Percentiles rank a stretch among this genome's conserved stretches.
These are phyloP conservation scores for Gymnothorax reevesii DNA, from an alignment of 2,797 vertebrate species.

Conservation along the genomic window DNA sequence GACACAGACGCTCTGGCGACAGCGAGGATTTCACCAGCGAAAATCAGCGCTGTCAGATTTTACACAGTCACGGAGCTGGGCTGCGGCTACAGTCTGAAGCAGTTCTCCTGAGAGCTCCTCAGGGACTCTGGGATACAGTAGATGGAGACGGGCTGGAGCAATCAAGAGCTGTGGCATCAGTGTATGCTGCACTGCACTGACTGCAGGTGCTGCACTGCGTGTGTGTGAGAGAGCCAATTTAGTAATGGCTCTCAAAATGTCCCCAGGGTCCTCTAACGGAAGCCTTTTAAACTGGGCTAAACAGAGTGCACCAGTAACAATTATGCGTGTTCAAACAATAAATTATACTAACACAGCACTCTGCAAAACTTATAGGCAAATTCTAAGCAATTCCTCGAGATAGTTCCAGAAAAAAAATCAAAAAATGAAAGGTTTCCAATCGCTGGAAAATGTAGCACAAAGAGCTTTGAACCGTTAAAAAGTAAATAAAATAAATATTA, in stretches of 20 bases:
- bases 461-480: no score
- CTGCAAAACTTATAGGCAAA: no score
- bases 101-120: slow-evolving; percentile 82
- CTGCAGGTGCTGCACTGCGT: neutral
- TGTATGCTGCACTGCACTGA: no score
- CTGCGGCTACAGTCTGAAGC: slow-evolving; percentile 76
- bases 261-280: neutral
- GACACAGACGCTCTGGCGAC: neutral
- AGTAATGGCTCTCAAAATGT: neutral
- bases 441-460: no score
- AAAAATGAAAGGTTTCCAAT: no score
- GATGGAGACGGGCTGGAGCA: slow-evolving; percentile 64
- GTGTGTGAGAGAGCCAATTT: neutral
- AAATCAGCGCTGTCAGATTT: slow-evolving; percentile 18
- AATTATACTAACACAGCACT: neutral
- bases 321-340: neutral
- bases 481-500: no score
- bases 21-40: neutral
- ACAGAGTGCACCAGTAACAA: neutral
- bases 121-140: slow-evolving; percentile 73
- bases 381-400: no score
- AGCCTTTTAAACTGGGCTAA: neutral
- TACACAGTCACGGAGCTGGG: slow-evolving; percentile 81
- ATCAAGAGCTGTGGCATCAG: neutral
- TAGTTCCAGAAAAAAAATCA: no score